phyloP scores from a whole-genome alignment of 2,888 invertebrate genomes.

The Cephus rjabovi region DNA sequence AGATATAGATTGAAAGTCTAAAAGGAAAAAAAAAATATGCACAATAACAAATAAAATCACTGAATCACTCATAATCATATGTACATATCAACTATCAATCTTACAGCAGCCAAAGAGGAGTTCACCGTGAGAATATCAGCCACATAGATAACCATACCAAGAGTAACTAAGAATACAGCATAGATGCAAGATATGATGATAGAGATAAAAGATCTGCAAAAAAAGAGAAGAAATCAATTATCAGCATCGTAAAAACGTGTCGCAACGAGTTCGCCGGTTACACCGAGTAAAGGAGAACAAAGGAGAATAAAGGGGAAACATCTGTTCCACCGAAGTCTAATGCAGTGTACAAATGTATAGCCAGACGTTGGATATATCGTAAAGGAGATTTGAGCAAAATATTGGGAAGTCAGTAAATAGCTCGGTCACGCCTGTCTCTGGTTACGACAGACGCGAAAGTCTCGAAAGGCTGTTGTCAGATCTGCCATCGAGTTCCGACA shows the following conservation, averaged over 20 bases:
- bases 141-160: constrained; percentile 75
- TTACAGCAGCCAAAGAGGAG: constrained; percentile 71
- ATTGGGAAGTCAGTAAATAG: constrained; percentile 31
- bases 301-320: constrained; percentile 10
- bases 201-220: constrained; percentile 71
- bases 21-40: constrained; percentile 45
- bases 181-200: constrained; percentile 76
- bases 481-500: constrained; percentile 1
- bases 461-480: constrained; percentile 20
- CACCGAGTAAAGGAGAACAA: constrained; percentile 20
- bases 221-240: background rate
- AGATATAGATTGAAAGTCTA: constrained; percentile 75
- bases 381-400: constrained; percentile 38
- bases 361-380: constrained; percentile 11
- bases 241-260: constrained; percentile 1
- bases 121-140: constrained; percentile 70
- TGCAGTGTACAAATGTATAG: background rate
- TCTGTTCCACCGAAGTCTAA: background rate
- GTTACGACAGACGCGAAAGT: constrained; percentile 39
- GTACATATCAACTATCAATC: constrained; percentile 10
- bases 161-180: constrained; percentile 75
- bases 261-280: constrained; percentile 5
- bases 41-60: constrained; percentile 11
- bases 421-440: constrained; percentile 33
- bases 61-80: background rate